A percentile compares a stretch with the other conserved stretches of the same genome.
Evolutionary conservation across 2,888 invertebrate genomes (phyloP).

Genomic region (Pogonocherus hispidulus): DNA sequence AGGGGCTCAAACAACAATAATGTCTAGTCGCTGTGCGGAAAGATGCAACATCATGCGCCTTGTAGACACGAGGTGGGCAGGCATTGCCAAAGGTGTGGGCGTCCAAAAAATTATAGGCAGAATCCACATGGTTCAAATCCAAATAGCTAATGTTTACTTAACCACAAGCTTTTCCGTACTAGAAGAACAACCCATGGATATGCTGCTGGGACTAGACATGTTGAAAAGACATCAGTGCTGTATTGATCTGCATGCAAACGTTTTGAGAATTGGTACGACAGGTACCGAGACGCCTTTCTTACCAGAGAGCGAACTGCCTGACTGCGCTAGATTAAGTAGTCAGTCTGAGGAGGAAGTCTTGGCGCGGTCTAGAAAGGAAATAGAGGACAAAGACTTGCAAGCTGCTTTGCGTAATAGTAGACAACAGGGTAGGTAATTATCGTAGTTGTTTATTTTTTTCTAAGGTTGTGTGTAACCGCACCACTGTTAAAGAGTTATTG

Average conservation of each 20-base stretch:
- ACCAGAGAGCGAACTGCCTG: conserved; percentile 80
- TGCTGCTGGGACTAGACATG: conserved; percentile 98
- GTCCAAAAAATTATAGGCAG: conserved; percentile 96
- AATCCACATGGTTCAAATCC: conserved; percentile 97
- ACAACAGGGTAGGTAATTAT: conserved; percentile 47
- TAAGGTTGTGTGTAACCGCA: too few relatives aligned
- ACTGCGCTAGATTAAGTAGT: conserved; percentile 85
- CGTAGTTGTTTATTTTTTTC: conserved; percentile 8
- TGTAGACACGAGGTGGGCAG: conserved; percentile 94
- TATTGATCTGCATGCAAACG: conserved; percentile 91
- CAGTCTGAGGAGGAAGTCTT: conserved; percentile 76
- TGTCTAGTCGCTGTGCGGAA: conserved; percentile 97
- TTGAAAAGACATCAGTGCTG: conserved; percentile 96
- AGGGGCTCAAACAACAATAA: conserved; percentile 96
- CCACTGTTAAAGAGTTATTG: too few relatives aligned
- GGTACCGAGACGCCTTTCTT: conserved; percentile 92
- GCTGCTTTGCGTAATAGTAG: conserved; percentile 80
- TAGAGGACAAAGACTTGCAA: conserved; percentile 80
- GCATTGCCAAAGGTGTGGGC: conserved; percentile 97
- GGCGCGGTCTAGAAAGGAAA: conserved; percentile 69
- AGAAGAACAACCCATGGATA: conserved; percentile 98
- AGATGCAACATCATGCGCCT: conserved; percentile 92
- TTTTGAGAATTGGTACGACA: conserved; percentile 93
- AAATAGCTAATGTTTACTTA: conserved; percentile 93
- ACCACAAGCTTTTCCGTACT: conserved; percentile 97